Base-by-base conservation (phyloP, 2,888 invertebrate species). In the Hybos culiciformis region DNA sequence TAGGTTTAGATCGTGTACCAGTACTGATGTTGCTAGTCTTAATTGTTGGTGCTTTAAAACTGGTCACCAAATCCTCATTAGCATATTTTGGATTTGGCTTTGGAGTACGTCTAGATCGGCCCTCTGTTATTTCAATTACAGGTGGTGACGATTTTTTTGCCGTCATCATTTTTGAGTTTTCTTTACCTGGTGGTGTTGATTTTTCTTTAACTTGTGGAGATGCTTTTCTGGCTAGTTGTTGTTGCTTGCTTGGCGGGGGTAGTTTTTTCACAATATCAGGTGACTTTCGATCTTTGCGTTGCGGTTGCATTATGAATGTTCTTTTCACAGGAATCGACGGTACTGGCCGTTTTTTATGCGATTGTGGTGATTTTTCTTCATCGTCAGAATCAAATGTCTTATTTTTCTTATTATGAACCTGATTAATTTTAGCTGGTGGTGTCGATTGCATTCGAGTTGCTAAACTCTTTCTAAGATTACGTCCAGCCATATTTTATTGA, bases 81-180 rank as follows among this genome's bases (percentile, higher is more conserved):
- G 58, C 52, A 46, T 66, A 66, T 48, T 62, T 66, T 0, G 65
- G 66, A 57, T 66, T 66, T 32, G 66, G 66, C 47, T 66, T 66
- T 14, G 66, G 66, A 9, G 66, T 65, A 26, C 66, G 59, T 40
- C 62, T 53, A 2, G 66, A 57, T 12, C 66, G 55, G 19, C 60
- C 63, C 2, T 63, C 59, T n/a, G n/a, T n/a, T n/a, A n/a, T n/a
- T n/a, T n/a, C n/a, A 12, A 29, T 29, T 29, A 29, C 4, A 26
- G 26, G 12, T 26, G 26, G 26, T 29, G 29, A 2, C n/a, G n/a
- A 6, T 12, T 12, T 12, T 6, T 12, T 29, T 3, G 11, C n/a
- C 12, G 8, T n/a, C n/a, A n/a, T n/a, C n/a, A n/a, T n/a, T n/a
- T n/a, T n/a, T n/a, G n/a, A n/a, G n/a, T n/a, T n/a, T n/a, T n/a